Evolutionary conservation across 2,797 vertebrate genomes (phyloP).

Genomic region (Artibeus jamaicensis): DNA sequence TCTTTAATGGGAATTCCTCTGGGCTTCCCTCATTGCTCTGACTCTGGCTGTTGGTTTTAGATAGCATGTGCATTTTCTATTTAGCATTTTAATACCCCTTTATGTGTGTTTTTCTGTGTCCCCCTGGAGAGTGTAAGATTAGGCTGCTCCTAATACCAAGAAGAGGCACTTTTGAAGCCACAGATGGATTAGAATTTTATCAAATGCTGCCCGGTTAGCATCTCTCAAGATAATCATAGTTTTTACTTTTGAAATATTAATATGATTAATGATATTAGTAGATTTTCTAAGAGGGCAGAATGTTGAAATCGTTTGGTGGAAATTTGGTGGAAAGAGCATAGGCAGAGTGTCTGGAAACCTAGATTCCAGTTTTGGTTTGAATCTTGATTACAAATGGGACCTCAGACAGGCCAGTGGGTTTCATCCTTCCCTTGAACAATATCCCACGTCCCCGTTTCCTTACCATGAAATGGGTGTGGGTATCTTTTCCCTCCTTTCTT

Average conservation of each 20-base stretch:
- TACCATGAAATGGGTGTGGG: neutral
- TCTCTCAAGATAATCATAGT: neutral
- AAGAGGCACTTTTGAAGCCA: slow-evolving; percentile 5
- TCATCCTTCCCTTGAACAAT: neutral
- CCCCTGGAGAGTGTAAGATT: neutral
- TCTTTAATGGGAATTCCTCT: slow-evolving; percentile 35
- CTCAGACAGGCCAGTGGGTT: neutral
- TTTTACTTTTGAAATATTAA: slow-evolving; percentile 38
- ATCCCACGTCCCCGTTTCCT: accelerated
- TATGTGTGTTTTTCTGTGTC: slow-evolving; percentile 31
- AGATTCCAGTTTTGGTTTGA: neutral
- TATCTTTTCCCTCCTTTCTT: neutral
- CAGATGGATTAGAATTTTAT: neutral
- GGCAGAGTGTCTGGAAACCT: neutral
- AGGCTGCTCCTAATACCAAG: neutral
- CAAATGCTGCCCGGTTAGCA: neutral
- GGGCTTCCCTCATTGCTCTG: neutral
- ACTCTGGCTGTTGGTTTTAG: slow-evolving; percentile 51
- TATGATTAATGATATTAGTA: neutral
- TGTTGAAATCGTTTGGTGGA: neutral
- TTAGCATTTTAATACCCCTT: slow-evolving; percentile 60
- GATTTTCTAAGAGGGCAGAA: neutral
- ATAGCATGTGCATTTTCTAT: slow-evolving; percentile 45
- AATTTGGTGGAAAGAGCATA: neutral
- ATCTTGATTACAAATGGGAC: neutral